Conservation (phyloP, 2,113 vertebrate species). For the Macquaria australasica region DNA sequence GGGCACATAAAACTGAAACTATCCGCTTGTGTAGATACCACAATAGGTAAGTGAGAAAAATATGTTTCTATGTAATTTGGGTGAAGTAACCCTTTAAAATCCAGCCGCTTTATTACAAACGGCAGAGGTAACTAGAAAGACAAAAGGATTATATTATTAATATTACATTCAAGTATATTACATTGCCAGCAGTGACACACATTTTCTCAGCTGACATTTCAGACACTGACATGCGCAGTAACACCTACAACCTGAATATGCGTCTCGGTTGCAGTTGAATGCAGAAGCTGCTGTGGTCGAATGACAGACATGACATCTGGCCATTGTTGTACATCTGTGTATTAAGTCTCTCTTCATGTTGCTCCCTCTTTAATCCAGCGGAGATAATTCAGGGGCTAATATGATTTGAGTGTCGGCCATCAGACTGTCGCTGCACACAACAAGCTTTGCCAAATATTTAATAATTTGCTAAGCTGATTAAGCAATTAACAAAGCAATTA, state of each 20-base stretch:
- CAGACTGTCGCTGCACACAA: conserved; percentile 73
- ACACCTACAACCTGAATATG: conserved; percentile 1
- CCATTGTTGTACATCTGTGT: conserved; percentile 70
- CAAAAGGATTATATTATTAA: conserved; percentile 6
- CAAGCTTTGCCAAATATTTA: conserved; percentile 80
- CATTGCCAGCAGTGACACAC: background rate
- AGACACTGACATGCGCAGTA: conserved; percentile 2
- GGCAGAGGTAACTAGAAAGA: background rate
- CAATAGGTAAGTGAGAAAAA: background rate
- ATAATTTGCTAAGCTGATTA: conserved; percentile 83
- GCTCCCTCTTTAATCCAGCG: conserved; percentile 74
- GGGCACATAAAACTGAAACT: background rate
- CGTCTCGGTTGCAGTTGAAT: background rate
- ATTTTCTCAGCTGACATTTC: conserved; percentile 19
- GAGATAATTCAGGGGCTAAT: conserved; percentile 81
- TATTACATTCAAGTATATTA: background rate
- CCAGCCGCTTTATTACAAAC: background rate
- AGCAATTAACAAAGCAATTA: conserved; percentile 82
- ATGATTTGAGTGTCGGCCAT: conserved; percentile 80
- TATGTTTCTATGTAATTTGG: background rate
- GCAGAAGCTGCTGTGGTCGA: conserved; percentile 31
- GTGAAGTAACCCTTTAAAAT: background rate
- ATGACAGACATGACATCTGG: conserved; percentile 65
- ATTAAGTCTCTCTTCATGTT: conserved; percentile 67
- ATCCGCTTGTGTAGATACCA: background rate